Conservation (phyloP, 2,797 vertebrate species). For the Pseudopleuronectes americanus region DNA sequence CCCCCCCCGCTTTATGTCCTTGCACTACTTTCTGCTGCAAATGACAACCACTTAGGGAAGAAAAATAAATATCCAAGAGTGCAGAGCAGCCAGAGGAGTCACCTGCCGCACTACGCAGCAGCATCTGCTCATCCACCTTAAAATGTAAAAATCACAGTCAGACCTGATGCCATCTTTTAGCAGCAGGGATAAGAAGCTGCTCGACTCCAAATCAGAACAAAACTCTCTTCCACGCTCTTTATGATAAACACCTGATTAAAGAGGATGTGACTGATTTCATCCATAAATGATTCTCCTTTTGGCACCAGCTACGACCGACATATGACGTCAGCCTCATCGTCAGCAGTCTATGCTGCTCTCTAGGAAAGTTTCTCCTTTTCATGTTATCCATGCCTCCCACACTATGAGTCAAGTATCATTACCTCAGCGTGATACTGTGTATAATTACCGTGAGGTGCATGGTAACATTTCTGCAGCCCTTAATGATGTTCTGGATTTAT, state of each 20-base stretch:
- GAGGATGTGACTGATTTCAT: neutral
- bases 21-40: constrained; percentile 38
- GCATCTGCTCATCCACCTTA: constrained; percentile 61
- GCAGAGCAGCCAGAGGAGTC: constrained; percentile 47
- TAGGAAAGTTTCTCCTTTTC: constrained; percentile 37
- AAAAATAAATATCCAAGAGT: constrained; percentile 56
- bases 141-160: constrained; percentile 29
- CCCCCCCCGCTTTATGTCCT: constrained; percentile 41
- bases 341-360: constrained; percentile 26
- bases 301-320: neutral
- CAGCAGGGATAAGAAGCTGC: constrained; percentile 37
- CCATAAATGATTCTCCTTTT: constrained; percentile 2
- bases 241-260: neutral
- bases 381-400: constrained; percentile 49
- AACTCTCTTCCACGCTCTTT: constrained; percentile 6
- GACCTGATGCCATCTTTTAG: constrained; percentile 48
- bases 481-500: constrained; percentile 64
- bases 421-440: constrained; percentile 59
- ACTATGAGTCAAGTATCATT: constrained; percentile 66
- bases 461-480: constrained; percentile 56
- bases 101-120: constrained; percentile 48
- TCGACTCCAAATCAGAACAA: constrained; percentile 15
- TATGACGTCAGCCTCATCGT: constrained; percentile 35
- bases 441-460: constrained; percentile 67
- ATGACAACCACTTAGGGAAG: constrained; percentile 55